Conservation (phyloP, 2,797 vertebrate species). For the Steatocranus sp. region DNA sequence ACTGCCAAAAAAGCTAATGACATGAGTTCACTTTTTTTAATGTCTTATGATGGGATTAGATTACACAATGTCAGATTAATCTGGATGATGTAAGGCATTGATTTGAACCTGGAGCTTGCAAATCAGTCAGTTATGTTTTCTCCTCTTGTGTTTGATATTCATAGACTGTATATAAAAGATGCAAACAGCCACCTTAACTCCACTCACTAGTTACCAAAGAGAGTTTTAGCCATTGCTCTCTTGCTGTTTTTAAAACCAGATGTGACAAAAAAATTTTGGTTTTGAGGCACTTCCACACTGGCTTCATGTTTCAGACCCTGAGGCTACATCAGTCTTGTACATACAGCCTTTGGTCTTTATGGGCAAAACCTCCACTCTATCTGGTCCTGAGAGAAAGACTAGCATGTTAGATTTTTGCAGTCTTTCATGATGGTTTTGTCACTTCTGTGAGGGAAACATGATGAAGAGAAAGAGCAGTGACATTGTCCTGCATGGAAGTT, state of each 20-base stretch:
- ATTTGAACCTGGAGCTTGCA: background rate
- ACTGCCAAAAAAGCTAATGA: background rate
- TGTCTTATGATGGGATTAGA: background rate
- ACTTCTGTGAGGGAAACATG: background rate
- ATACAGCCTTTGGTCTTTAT: background rate
- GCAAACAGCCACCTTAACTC: background rate
- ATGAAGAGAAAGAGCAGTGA: background rate
- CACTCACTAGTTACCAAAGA: background rate
- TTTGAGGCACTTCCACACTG: background rate
- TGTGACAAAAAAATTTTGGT: background rate
- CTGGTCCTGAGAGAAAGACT: background rate
- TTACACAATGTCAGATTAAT: background rate
- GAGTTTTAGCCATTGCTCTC: background rate
- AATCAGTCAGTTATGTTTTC: background rate
- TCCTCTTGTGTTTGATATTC: no score
- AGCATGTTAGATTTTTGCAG: background rate
- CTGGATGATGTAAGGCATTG: background rate
- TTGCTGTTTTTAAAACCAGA: background rate
- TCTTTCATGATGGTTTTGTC: background rate
- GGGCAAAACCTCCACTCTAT: background rate
- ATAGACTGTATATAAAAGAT: background rate
- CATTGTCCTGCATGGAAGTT: background rate
- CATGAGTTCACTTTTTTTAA: background rate
- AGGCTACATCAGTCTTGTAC: background rate
- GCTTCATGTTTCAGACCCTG: background rate